Conservation (phyloP, 2,113 vertebrate genomes). For the Misgurnus anguillicaudatus region DNA sequence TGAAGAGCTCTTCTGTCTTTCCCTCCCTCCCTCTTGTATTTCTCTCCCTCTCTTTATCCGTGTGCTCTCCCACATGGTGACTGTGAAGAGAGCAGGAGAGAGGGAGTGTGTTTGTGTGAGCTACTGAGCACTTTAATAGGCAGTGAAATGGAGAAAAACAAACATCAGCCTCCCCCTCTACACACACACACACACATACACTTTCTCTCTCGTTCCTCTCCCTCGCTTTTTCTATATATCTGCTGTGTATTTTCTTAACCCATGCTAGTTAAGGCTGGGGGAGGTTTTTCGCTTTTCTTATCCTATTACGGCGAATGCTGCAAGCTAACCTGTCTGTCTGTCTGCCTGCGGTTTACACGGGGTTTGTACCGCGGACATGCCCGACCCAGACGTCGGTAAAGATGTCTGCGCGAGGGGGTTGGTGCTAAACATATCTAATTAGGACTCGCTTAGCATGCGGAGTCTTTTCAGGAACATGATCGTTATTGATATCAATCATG, state of each 20-base stretch:
- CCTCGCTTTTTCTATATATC: slow-evolving; percentile 3
- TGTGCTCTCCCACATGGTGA: slow-evolving; percentile 56
- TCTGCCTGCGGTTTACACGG: slow-evolving; percentile 1
- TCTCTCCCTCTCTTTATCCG: slow-evolving; percentile 26
- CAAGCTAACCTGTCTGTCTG: slow-evolving; percentile 3
- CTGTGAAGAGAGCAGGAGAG: slow-evolving; percentile 50
- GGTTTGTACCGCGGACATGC: background rate
- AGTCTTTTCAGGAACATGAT: slow-evolving; percentile 31
- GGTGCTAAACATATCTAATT: slow-evolving; percentile 41
- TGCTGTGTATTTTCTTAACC: slow-evolving; percentile 11
- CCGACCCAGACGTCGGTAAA: slow-evolving; percentile 13
- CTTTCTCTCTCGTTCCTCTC: slow-evolving; percentile 5
- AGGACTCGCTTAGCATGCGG: slow-evolving; percentile 27
- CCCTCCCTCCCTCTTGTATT: slow-evolving; percentile 46
- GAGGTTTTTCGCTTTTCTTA: slow-evolving; percentile 2
- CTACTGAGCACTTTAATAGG: slow-evolving; percentile 57
- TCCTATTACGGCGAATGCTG: slow-evolving; percentile 33
- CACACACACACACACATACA: slow-evolving; percentile 31
- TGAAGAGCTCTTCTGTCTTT: slow-evolving; percentile 51
- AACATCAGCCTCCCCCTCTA: slow-evolving; percentile 41
- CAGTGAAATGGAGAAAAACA: slow-evolving; percentile 54
- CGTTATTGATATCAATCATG: slow-evolving; percentile 42
- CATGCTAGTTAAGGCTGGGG: slow-evolving; percentile 27
- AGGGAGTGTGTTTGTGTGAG: slow-evolving; percentile 56
- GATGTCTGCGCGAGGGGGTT: slow-evolving; percentile 28